Conservation (phyloP, 2,888 invertebrate genomes). For the Andricus curvator region DNA sequence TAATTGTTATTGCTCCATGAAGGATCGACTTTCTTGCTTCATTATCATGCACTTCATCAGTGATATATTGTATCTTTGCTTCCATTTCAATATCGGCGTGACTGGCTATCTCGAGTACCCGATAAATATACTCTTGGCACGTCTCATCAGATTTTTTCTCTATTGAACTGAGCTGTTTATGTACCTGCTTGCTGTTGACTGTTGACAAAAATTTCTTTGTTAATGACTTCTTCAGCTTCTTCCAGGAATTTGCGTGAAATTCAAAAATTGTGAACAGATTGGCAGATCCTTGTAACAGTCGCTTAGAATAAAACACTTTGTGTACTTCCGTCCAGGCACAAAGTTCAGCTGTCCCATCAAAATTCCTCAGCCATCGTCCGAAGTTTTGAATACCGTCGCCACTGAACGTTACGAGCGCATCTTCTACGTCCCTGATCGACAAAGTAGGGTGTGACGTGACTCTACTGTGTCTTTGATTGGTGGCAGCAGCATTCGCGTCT, state of each 20-base stretch:
- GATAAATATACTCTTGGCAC: too few species aligned
- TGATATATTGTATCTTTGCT: too few species aligned
- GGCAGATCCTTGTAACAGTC: constrained; percentile 52
- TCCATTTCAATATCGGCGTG: too few species aligned
- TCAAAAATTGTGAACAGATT: constrained; percentile 53
- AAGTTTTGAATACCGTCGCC: constrained; percentile 52
- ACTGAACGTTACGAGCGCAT: constrained; percentile 8
- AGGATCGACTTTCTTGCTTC: constrained; percentile 37
- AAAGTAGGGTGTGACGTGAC: not conserved
- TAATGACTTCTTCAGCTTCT: constrained; percentile 47
- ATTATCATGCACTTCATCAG: too few species aligned
- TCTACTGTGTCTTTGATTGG: not conserved
- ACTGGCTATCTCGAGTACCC: too few species aligned
- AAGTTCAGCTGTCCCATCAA: constrained; percentile 55
- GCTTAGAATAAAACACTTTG: constrained; percentile 54
- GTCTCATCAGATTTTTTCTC: too few species aligned
- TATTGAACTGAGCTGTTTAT: too few species aligned
- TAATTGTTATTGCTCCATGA: constrained; percentile 33
- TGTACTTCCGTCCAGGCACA: constrained; percentile 53
- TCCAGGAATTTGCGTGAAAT: constrained; percentile 45
- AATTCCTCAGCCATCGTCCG: constrained; percentile 54
- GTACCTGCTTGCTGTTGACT: too few species aligned
- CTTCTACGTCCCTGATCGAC: constrained; percentile 29
- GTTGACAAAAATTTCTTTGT: not conserved
- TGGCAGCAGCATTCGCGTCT: too few species aligned